Conservation (phyloP, 2,797 vertebrate species). For the Rhincodon typus region DNA sequence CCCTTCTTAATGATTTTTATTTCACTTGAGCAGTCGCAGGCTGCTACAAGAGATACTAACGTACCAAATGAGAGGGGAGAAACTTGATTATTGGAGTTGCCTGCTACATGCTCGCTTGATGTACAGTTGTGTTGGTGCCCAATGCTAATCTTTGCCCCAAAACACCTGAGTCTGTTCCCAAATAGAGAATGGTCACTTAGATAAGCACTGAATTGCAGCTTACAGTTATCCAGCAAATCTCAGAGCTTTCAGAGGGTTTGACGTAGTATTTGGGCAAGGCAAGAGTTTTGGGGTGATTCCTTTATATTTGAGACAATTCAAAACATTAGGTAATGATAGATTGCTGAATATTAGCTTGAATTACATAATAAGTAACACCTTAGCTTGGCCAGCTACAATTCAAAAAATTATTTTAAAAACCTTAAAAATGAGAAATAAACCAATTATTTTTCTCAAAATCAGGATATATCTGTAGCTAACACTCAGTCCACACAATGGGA, state of each 20-base stretch:
- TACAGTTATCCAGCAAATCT: neutral
- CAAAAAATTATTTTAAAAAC: too few relatives aligned
- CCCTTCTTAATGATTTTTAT: too few relatives aligned
- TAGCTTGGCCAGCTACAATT: too few relatives aligned
- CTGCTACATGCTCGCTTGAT: neutral
- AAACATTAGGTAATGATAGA: neutral
- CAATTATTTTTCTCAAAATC: too few relatives aligned
- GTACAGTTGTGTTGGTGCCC: neutral
- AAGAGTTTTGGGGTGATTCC: neutral
- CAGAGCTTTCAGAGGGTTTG: neutral
- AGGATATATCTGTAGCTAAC: too few relatives aligned
- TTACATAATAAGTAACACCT: too few relatives aligned
- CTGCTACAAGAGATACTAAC: neutral
- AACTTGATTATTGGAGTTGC: neutral
- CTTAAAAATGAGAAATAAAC: too few relatives aligned
- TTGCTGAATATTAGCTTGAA: too few relatives aligned
- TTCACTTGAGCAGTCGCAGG: too few relatives aligned
- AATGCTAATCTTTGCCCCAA: neutral
- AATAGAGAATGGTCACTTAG: neutral
- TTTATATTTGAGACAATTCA: neutral
- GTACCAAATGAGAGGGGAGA: neutral
- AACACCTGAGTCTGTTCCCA: neutral
- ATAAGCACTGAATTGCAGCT: neutral
- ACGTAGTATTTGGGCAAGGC: neutral
- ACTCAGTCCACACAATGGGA: too few relatives aligned